Conservation (phyloP, 2,113 vertebrate species). For the Odobenus rosmarus region DNA sequence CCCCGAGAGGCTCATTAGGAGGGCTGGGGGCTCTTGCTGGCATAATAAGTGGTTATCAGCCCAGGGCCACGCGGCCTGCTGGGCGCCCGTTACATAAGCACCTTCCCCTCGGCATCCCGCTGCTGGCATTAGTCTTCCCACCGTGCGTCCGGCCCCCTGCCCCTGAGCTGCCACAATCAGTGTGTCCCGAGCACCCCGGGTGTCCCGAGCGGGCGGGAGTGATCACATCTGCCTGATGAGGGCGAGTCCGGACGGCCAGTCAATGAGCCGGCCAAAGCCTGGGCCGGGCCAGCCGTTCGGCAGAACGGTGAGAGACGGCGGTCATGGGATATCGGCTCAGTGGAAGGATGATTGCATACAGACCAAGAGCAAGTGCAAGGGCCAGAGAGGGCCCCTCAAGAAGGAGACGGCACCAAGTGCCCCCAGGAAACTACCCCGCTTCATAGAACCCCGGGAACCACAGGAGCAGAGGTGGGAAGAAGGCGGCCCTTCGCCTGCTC, state of each 20-base stretch:
- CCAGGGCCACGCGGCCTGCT: neutral
- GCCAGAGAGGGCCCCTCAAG: neutral
- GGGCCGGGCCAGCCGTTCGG: rapidly evolving
- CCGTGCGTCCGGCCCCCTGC: neutral
- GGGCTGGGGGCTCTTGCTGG: neutral
- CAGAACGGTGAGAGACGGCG: rapidly evolving
- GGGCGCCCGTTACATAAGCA: neutral
- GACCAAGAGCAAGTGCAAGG: neutral
- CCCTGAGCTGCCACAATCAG: rapidly evolving
- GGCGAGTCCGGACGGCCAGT: rapidly evolving
- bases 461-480: neutral
- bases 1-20: neutral
- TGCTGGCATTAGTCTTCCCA: neutral
- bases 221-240: neutral
- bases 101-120: neutral
- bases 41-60: neutral
- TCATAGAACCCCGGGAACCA: neutral
- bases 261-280: too few species aligned
- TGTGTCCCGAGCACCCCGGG: rapidly evolving
- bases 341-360: neutral
- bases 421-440: neutral
- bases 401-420: rapidly evolving
- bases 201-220: rapidly evolving
- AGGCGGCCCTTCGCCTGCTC: neutral
- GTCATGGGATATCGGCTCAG: too few species aligned